Base-by-base conservation (phyloP, 2,113 vertebrate genomes). In the Neolamprologus toae region DNA sequence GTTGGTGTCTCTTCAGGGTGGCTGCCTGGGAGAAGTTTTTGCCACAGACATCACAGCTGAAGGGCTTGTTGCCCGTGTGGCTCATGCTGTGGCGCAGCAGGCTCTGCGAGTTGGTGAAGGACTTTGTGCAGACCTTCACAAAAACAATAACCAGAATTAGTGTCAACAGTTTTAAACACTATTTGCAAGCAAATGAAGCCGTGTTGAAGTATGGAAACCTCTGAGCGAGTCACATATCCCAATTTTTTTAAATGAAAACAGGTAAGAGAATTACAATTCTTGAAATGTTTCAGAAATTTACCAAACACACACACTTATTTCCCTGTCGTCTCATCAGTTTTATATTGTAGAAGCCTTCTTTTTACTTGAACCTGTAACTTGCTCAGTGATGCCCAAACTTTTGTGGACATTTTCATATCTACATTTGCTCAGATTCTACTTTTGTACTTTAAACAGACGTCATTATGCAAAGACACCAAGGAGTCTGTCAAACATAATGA, bases 31-130 rank as follows among this genome's bases (percentile, higher is more conserved):
- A 95, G 93, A 97, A 97, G 88, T 91, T 93, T 90, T 96, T 97
- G 82, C 92, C 92, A 81, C 98, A 98, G 31, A 96, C 90, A 23
- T 96, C 93, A 5, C 98, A 98, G 16, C 92, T 94, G 94, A 95
- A 97, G 17, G 98, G 97, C 19, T 96, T 96, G 78, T 96, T 96
- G 1, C 97, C 97, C 0, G 97, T 97, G 92, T 98, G 98, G 13
- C 96, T 98, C 90, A 98, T 95, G 90, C 96, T 96, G 96, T 98
- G 98, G 82, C 98, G 97, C 82, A 97, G 94, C 89, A 98, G 97
- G 93, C 98, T 98, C 89, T 98, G 97, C 6, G 97, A 97, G 1
- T 97, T 97, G 7, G 97, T 97, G 95, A 99, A 99, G 84, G 96
- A 97, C 94, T 98, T 98, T 21, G 96, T 93, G 68, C 98, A 99